phyloP scores from a whole-genome alignment of 2,797 vertebrate species.

The Pogonophryne albipinna region DNA sequence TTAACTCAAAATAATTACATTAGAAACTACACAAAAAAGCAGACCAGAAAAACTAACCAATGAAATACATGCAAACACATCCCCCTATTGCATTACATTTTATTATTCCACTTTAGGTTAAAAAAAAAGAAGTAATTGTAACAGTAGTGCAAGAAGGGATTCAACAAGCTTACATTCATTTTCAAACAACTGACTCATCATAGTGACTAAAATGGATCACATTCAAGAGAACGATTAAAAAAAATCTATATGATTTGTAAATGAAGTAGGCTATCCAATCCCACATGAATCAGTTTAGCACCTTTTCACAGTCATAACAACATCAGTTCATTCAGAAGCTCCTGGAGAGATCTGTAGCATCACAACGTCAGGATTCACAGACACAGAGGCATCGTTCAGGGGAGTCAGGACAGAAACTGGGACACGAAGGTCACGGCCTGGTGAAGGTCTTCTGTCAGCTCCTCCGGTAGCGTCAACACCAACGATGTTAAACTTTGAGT shows the following conservation, averaged over 20 bases:
- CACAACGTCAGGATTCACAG: background rate
- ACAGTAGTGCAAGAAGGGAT: slow-evolving; percentile 64
- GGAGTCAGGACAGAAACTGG: slow-evolving; percentile 75
- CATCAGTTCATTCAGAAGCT: slow-evolving; percentile 38
- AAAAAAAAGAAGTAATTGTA: slow-evolving; percentile 25
- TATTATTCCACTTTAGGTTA: slow-evolving; percentile 58
- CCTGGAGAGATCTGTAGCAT: slow-evolving; percentile 11
- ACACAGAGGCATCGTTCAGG: background rate
- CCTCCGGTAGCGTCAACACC: slow-evolving; percentile 83
- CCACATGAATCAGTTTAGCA: slow-evolving; percentile 65
- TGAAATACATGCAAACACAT: background rate
- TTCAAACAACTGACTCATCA: slow-evolving; percentile 43
- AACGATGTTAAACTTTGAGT: slow-evolving; percentile 80
- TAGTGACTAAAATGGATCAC: slow-evolving; percentile 21
- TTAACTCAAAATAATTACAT: no score
- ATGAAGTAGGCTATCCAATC: slow-evolving; percentile 29
- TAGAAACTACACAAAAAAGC: no score
- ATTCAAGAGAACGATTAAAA: slow-evolving; percentile 47
- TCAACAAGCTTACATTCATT: slow-evolving; percentile 54
- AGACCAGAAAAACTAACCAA: background rate
- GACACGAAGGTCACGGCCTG: slow-evolving; percentile 81
- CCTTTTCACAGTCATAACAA: slow-evolving; percentile 58
- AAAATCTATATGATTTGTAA: slow-evolving; percentile 42
- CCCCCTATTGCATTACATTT: slow-evolving; percentile 49
- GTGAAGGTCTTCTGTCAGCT: slow-evolving; percentile 84